Conservation (phyloP, 2,888 invertebrate species). For the Archaeoteleia sp. region DNA sequence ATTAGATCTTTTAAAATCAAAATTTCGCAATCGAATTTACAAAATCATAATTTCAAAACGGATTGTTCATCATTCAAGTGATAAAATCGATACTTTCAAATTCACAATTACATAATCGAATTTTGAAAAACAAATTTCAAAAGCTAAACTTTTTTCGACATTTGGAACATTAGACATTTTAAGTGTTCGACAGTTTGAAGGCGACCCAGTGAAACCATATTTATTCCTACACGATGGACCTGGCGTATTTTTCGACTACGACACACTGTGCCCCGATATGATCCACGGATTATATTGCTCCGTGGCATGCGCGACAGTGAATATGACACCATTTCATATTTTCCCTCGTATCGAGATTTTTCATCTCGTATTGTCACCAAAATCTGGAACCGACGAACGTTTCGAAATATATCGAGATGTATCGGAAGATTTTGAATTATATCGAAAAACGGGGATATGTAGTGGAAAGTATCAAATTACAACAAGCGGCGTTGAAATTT, state of each 20-base stretch:
- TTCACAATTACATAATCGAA: no score
- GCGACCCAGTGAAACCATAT: no score
- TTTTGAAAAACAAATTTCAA: no score
- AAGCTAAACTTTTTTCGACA: no score
- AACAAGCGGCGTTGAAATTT: constrained; percentile 23
- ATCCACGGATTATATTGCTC: constrained; percentile 35
- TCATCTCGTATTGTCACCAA: constrained; percentile 49
- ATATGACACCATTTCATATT: constrained; percentile 40
- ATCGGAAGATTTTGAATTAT: constrained; percentile 26
- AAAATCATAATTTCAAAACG: no score
- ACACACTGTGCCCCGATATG: constrained; percentile 29
- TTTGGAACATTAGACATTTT: no score
- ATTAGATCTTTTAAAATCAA: no score
- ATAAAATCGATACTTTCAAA: no score
- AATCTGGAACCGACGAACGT: constrained; percentile 45
- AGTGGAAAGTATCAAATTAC: constrained; percentile 33
- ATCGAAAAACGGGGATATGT: constrained; percentile 32
- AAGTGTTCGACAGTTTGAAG: no score
- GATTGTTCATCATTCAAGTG: no score
- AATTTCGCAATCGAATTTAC: no score
- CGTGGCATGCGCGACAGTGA: constrained; percentile 26
- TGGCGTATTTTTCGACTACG: constrained; percentile 33
- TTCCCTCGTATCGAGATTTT: constrained; percentile 43
- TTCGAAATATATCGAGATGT: constrained; percentile 31
- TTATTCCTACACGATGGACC: constrained; percentile 9